Evolutionary conservation across 2,113 vertebrate genomes (phyloP).

Genomic region (Crocuta crocuta): DNA sequence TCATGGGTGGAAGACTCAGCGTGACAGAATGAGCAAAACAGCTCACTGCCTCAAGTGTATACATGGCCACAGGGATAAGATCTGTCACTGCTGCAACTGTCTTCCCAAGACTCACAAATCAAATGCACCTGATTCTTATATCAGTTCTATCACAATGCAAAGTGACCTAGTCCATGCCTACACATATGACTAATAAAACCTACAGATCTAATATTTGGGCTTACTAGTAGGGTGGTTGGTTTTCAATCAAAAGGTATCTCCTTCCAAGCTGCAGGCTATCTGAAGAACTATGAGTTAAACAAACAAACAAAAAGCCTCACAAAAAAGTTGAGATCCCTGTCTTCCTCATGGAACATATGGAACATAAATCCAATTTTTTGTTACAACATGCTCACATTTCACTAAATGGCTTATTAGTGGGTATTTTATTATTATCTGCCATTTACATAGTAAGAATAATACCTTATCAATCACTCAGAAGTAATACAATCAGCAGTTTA

Average conservation of each 20-base stretch:
- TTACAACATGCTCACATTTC: neutral
- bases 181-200: neutral
- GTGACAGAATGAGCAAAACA: neutral
- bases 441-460: neutral
- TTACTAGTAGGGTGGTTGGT: neutral
- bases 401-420: neutral
- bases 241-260: neutral
- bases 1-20: neutral
- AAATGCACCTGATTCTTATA: neutral
- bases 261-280: neutral
- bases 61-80: neutral
- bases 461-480: constrained; percentile 46
- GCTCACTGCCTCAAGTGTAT: constrained; percentile 11
- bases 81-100: neutral
- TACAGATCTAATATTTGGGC: neutral
- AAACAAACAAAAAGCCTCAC: neutral
- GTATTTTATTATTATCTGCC: neutral
- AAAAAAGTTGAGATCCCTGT: neutral
- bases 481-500: neutral
- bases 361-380: constrained; percentile 8
- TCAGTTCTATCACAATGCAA: neutral
- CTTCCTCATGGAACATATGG: neutral
- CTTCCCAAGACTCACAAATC: neutral
- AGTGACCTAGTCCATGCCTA: neutral
- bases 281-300: constrained; percentile 1